These are phyloP conservation scores for Tokudaia muenninki DNA, from an alignment of 2,797 vertebrate genomes.

Conservation along the genomic window DNA sequence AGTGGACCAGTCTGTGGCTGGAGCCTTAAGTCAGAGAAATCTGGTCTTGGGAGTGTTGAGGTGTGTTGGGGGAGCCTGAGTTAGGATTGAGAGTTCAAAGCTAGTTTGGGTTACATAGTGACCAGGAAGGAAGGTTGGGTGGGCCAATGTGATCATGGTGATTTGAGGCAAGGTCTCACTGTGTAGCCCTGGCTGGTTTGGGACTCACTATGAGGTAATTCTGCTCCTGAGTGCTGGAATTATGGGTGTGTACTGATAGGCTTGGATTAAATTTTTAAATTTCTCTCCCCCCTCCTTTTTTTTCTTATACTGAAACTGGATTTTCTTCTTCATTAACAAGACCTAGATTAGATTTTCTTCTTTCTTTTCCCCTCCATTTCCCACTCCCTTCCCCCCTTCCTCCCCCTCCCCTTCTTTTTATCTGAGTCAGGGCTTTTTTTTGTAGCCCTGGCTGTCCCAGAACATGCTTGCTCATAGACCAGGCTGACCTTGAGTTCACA, in stretches of 20 bases:
- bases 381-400: too few relatives aligned
- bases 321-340: background rate
- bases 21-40: background rate
- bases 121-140: too few relatives aligned
- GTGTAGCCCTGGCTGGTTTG: background rate
- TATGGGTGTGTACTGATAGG: background rate
- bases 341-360: background rate
- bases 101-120: background rate
- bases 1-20: background rate
- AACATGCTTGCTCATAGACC: background rate
- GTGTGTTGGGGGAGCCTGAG: too few relatives aligned
- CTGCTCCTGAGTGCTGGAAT: background rate
- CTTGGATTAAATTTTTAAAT: background rate
- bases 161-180: background rate
- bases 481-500: background rate
- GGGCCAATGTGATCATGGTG: background rate
- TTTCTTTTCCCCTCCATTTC: background rate
- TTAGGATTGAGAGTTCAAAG: background rate
- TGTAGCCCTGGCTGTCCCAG: background rate
- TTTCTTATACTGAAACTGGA: background rate
- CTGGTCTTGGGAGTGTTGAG: background rate
- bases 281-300: background rate
- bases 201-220: background rate
- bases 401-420: background rate
- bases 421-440: background rate